Conservation (phyloP, 2,113 vertebrate species). For the Halcyon malimbica region DNA sequence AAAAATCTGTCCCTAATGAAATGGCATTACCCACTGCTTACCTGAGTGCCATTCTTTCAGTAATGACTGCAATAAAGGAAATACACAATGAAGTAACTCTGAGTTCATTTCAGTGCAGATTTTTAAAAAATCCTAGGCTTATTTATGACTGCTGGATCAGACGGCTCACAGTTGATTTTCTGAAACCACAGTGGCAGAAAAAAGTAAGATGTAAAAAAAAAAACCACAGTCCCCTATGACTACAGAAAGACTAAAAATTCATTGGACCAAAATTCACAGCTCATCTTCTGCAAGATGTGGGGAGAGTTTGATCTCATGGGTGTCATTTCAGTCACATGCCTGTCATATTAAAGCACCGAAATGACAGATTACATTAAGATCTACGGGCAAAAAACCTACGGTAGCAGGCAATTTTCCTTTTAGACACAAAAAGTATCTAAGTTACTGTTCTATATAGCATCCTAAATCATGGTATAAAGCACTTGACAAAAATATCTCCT, state of each 20-base stretch:
- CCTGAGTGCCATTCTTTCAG: not conserved
- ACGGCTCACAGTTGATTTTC: not conserved
- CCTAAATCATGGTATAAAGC: not conserved
- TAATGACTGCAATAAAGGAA: not conserved
- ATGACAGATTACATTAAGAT: slow-evolving; percentile 4
- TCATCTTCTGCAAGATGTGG: not conserved
- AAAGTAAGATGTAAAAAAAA: not conserved
- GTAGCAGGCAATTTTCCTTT: not conserved
- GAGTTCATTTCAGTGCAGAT: not conserved
- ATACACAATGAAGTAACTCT: not conserved
- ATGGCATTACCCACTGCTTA: not conserved
- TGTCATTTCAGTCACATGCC: not conserved
- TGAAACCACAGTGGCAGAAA: not conserved
- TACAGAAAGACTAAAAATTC: not conserved
- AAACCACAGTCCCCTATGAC: not conserved
- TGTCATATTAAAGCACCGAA: not conserved
- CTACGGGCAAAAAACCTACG: not conserved
- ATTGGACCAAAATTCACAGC: not conserved
- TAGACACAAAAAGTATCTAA: not conserved
- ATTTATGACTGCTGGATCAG: not conserved
- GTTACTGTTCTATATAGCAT: not conserved
- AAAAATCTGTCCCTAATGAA: not conserved
- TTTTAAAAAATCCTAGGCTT: not conserved
- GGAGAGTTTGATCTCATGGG: not conserved
- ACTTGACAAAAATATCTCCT: not conserved